Percentiles rank a stretch among this genome's conserved stretches.
Evolutionary conservation across 2,888 invertebrate species (phyloP).

Genomic region (Chrysomela aeneicollis): DNA sequence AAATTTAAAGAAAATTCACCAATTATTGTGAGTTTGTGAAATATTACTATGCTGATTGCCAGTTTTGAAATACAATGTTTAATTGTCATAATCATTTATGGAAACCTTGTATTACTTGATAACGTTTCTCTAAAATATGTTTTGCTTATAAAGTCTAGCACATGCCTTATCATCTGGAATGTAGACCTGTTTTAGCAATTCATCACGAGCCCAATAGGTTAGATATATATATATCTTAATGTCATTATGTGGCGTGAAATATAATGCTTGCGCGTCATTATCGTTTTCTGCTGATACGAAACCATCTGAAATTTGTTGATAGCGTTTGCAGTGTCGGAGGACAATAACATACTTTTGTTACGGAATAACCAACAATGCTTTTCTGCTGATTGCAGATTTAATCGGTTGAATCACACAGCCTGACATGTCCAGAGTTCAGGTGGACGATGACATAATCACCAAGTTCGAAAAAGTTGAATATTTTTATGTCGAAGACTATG

Average conservation of each 20-base stretch:
- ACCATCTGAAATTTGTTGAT: conserved; percentile 5
- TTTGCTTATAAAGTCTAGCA: not conserved
- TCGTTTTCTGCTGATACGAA: not conserved
- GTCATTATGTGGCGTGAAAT: not conserved
- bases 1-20: too few species aligned
- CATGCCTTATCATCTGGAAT: not conserved
- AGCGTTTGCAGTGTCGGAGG: conserved; percentile 16
- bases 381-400: conserved; percentile 4
- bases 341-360: not conserved
- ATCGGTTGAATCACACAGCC: conserved; percentile 2
- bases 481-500: too few species aligned
- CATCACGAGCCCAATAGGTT: not conserved
- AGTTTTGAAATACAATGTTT: too few species aligned
- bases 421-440: not conserved
- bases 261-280: not conserved
- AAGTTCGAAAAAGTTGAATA: not conserved
- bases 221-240: not conserved
- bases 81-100: too few species aligned
- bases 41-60: too few species aligned
- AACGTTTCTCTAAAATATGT: not conserved
- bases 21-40: too few species aligned
- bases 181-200: not conserved
- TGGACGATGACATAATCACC: not conserved
- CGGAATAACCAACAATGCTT: too few species aligned
- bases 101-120: too few species aligned